Base-by-base conservation (phyloP, 2,113 vertebrate species). In the Oreochromis spilurus region DNA sequence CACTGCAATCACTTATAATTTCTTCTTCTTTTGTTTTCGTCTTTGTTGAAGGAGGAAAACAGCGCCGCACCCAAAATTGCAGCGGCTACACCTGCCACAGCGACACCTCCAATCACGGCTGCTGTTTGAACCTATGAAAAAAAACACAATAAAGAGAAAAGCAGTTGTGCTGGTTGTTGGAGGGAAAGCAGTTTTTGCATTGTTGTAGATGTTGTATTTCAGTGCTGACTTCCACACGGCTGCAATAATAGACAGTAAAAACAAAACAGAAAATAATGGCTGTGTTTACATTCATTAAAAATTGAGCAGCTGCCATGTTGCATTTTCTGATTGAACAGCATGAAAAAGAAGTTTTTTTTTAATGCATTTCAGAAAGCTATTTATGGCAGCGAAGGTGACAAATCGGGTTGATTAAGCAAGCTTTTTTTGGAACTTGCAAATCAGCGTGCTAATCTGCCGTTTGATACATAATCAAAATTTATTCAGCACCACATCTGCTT, bases 401-500 rank as follows among this genome's bases (percentile, higher is more conserved):
- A 53, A 81, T 19, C 1, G 0, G 24, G 45, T 31, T 77, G 60
- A 88, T 52, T 85, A 58, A 85, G 80, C 52, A 26, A 52, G 29
- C 21, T 48, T 16, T 53, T 55, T 72, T 72, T 7, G 21, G 67
- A 48, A 72, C 40, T 7, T 72, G 24, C 65, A 65, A 40, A 89
- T 83, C 54, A 87, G 31, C 48, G 29, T 83, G 58, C 53, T 84
- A 79, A 87, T 90, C 62, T 5, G 43, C 81, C 34, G 1, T 84
- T 82, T 57, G 52, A 82, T 62, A 85, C 54, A 36, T 26, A 86
- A 88, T 91, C 81, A 72, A 40, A 82, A 34, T 82, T 40, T 55
- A 88, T 85, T 67, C 62, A 86, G 40, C 26, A 6, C 4, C 87
- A 82, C 85, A 84, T 84, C 36, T 93, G 88, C 78, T 91, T 86